phyloP scores from a whole-genome alignment of 1,140 invertebrate species.

The Amyelois transitella region DNA sequence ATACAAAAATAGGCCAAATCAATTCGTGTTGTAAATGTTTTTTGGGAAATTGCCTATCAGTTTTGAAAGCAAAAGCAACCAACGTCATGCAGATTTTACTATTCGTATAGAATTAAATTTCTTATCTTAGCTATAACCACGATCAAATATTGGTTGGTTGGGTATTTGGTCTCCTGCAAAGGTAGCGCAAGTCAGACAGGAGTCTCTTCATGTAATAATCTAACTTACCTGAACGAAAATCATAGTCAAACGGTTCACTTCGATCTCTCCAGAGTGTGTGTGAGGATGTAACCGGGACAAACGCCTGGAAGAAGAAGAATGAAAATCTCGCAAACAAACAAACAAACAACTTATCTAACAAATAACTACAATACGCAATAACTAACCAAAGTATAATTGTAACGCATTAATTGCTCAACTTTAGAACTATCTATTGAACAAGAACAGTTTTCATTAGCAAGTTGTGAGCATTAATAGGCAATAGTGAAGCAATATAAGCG shows the following conservation, averaged over 20 bases:
- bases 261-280: no score
- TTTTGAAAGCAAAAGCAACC: no score
- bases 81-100: no score
- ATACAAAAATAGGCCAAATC: neutral
- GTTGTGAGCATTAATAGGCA: neutral
- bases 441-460: neutral
- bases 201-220: no score
- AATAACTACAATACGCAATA: neutral
- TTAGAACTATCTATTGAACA: neutral
- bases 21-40: neutral
- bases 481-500: neutral
- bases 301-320: no score
- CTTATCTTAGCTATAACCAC: neutral
- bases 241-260: no score
- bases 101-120: no score
- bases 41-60: neutral
- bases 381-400: neutral
- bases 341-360: neutral
- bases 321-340: no score
- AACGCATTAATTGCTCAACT: neutral
- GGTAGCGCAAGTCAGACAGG: no score
- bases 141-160: neutral
- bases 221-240: no score
- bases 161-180: no score
- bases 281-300: no score